phyloP scores from a whole-genome alignment of 1,140 invertebrate genomes.

The Drosophila santomea region DNA sequence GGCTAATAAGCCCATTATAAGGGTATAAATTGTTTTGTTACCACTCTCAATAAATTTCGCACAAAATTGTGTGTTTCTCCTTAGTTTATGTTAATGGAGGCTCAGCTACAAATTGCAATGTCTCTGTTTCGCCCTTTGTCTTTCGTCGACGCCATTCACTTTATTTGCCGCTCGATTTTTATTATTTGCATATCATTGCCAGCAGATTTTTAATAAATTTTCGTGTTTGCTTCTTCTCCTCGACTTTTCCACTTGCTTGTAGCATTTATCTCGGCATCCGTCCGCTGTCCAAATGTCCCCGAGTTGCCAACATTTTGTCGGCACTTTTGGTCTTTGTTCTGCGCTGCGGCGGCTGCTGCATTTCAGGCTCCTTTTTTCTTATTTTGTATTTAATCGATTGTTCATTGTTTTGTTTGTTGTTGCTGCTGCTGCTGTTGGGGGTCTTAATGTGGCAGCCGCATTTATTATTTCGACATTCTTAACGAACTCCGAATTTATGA shows the following conservation, averaged over 20 bases:
- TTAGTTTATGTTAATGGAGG: slow-evolving; percentile 81
- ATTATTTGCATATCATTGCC: slow-evolving; percentile 72
- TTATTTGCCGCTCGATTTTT: slow-evolving; percentile 28
- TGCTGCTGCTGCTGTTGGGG: slow-evolving; percentile 49
- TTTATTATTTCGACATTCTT: slow-evolving; percentile 83
- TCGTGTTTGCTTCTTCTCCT: slow-evolving; percentile 44
- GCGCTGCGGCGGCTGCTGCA: slow-evolving; percentile 39
- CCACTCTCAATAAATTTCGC: slow-evolving; percentile 79
- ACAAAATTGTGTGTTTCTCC: slow-evolving; percentile 62
- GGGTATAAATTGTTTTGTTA: slow-evolving; percentile 83
- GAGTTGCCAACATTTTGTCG: slow-evolving; percentile 38
- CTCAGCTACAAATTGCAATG: slow-evolving; percentile 77
- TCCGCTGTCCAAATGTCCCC: slow-evolving; percentile 26
- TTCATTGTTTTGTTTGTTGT: slow-evolving; percentile 40
- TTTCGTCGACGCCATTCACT: slow-evolving; percentile 27
- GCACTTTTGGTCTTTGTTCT: slow-evolving; percentile 53
- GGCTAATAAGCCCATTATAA: slow-evolving; percentile 83
- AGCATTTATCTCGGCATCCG: slow-evolving; percentile 41
- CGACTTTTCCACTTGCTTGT: slow-evolving; percentile 41
- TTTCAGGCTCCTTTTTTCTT: slow-evolving; percentile 34
- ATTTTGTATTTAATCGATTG: slow-evolving; percentile 61
- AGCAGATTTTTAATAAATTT: slow-evolving; percentile 79
- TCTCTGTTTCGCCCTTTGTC: slow-evolving; percentile 65
- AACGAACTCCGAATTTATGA: slow-evolving; percentile 83
- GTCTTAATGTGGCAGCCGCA: slow-evolving; percentile 77